Percentiles rank a stretch among this genome's conserved stretches.
phyloP scores from a whole-genome alignment of 2,113 vertebrate species.

The Myxocyprinus asiaticus region DNA sequence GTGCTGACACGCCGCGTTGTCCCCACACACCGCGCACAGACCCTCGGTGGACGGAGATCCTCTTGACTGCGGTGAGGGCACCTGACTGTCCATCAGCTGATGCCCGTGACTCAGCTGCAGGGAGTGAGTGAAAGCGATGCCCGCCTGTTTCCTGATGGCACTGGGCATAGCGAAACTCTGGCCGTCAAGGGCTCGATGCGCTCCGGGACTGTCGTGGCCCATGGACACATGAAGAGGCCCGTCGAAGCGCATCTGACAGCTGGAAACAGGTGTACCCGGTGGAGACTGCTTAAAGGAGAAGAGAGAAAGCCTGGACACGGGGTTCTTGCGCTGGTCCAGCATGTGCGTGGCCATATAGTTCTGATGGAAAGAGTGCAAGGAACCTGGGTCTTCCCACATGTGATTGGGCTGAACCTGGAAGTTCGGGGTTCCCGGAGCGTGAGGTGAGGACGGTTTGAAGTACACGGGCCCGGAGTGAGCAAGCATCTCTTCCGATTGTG shows the following conservation, averaged over 20 bases:
- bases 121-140: slow-evolving; percentile 90
- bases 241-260: slow-evolving; percentile 99
- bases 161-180: slow-evolving; percentile 92
- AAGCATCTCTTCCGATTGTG: slow-evolving; percentile 93
- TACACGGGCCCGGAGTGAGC: slow-evolving; percentile 93
- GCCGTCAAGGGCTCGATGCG: slow-evolving; percentile 86
- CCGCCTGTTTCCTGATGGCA: slow-evolving; percentile 88
- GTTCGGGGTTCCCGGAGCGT: slow-evolving; percentile 87
- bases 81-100: slow-evolving; percentile 93
- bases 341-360: slow-evolving; percentile 96
- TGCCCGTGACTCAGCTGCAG: slow-evolving; percentile 93
- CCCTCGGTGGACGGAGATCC: slow-evolving; percentile 97
- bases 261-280: slow-evolving; percentile 92
- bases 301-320: slow-evolving; percentile 92
- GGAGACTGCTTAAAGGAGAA: slow-evolving; percentile 99
- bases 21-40: slow-evolving; percentile 95
- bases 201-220: slow-evolving; percentile 84
- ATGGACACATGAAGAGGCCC: slow-evolving; percentile 93
- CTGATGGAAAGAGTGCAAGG: slow-evolving; percentile 96
- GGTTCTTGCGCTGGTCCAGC: slow-evolving; percentile 94
- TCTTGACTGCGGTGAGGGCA: slow-evolving; percentile 92
- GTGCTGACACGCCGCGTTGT: slow-evolving; percentile 96
- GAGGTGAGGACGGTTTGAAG: slow-evolving; percentile 96
- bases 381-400: slow-evolving; percentile 95
- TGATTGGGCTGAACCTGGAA: slow-evolving; percentile 94